Conservation (phyloP, 2,113 vertebrate genomes). For the Phocoena phocoena region DNA sequence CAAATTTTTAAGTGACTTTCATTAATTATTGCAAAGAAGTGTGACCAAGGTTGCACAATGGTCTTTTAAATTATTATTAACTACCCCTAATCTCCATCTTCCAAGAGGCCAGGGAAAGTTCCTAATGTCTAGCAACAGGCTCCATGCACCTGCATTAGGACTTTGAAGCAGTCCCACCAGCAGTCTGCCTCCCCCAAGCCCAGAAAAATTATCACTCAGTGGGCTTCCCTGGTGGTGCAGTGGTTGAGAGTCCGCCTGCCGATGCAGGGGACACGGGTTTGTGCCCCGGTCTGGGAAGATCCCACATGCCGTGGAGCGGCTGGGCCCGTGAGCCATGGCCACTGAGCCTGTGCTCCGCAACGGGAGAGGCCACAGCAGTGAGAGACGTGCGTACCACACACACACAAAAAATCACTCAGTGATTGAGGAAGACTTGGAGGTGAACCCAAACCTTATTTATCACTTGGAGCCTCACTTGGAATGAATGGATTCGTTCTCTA, state of each 20-base stretch:
- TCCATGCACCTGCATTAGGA: neutral
- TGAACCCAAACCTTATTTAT: neutral
- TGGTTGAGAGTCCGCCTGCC: too few species aligned
- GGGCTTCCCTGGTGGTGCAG: too few species aligned
- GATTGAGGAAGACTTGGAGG: neutral
- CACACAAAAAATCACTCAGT: neutral
- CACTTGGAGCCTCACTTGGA: neutral
- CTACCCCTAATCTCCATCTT: neutral
- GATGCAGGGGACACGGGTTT: too few species aligned
- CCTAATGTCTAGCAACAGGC: neutral
- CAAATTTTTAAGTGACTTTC: neutral
- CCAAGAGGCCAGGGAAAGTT: neutral
- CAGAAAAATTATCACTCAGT: neutral
- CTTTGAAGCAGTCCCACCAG: neutral
- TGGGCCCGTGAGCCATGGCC: too few species aligned
- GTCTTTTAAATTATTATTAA: neutral
- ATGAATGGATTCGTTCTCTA: neutral
- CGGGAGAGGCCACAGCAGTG: too few species aligned
- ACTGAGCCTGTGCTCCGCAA: too few species aligned
- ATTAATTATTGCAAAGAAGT: slow-evolving; percentile 6
- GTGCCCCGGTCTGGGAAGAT: fast-evolving
- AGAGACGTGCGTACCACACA: too few species aligned
- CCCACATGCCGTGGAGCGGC: too few species aligned
- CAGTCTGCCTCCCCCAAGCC: too few species aligned
- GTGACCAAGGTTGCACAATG: neutral